These are phyloP conservation scores for Irena cyanogastra DNA, from an alignment of 2,113 vertebrate species.

Conservation along the genomic window DNA sequence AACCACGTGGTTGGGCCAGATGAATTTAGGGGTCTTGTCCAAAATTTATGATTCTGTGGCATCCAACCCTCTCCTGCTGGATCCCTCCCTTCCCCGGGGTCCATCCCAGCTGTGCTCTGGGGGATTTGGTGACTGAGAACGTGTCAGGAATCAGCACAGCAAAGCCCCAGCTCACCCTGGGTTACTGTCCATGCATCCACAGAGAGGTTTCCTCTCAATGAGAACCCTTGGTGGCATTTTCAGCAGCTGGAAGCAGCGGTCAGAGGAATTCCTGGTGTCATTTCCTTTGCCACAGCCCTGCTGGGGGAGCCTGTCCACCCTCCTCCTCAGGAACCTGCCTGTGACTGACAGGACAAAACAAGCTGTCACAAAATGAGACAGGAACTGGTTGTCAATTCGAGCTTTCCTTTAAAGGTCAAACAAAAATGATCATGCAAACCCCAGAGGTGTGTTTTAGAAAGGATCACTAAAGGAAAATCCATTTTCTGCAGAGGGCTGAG, in stretches of 20 bases:
- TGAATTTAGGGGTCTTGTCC: background rate
- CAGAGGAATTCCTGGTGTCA: background rate
- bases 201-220: background rate
- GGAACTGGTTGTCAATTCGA: background rate
- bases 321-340: background rate
- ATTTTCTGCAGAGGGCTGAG: background rate
- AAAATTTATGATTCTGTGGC: accelerated
- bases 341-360: background rate
- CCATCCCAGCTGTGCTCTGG: accelerated
- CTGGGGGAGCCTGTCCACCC: background rate
- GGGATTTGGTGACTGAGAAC: accelerated
- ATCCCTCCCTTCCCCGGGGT: accelerated
- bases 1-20: background rate
- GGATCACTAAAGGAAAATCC: background rate
- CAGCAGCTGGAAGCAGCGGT: background rate
- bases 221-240: background rate
- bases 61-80: background rate
- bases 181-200: background rate
- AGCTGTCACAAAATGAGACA: background rate
- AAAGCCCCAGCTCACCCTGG: background rate
- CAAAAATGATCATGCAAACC: background rate
- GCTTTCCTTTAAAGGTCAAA: constrained; percentile 9
- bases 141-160: accelerated
- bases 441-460: background rate
- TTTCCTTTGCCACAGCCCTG: background rate